Evolutionary conservation across 1,140 invertebrate genomes (phyloP), one percentile per base, ranked within the genome.

Genomic region (Pentalonia nigronervosa): DNA sequence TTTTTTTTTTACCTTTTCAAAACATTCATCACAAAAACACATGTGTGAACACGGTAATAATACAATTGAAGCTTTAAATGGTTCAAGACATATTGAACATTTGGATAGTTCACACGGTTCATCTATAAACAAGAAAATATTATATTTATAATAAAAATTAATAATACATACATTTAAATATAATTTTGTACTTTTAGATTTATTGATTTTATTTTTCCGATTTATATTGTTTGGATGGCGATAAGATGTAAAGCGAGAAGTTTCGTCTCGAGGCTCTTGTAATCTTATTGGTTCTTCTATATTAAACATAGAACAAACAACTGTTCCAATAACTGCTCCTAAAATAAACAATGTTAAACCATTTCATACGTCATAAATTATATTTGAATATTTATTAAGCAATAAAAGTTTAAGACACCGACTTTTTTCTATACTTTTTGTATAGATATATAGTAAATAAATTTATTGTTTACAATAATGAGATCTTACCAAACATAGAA

Each of bases 271-370:
- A 36, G n/a, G 7, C 23, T 9, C 50, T 41, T n/a, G n/a, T 0
- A 17, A 11, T 41, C 17, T 8, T 30, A 30, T 30, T 41, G 34
- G 34, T 90, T 56, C 34, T 45, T 90, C 50, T 17, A 7, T 9
- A 23, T 92, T 53, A 0, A 84, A 92, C 17, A 92, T 17, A 25
- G 81, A 48, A 45, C 47, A 36, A 93, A 56, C 81, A 23, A 93
- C n/a, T 56, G 91, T 93, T 56, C 91, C 91, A 84, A 93, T 86
- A 41, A 84, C 91, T 9, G 91, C 91, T 20, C 91, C 91, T 93
- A 93, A 56, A 50, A 83, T 56, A 30, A 3, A 53, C 30, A 87
- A n/a, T 23, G 1, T 88, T 88, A 48, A 36, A 88, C 4, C 30
- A 34, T 3, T 53, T 36, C 30, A 34, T 76, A 76, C 14, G 14